These are phyloP conservation scores for Chromoteleia sp. DNA, from an alignment of 2,888 invertebrate genomes.

Conservation along the genomic window DNA sequence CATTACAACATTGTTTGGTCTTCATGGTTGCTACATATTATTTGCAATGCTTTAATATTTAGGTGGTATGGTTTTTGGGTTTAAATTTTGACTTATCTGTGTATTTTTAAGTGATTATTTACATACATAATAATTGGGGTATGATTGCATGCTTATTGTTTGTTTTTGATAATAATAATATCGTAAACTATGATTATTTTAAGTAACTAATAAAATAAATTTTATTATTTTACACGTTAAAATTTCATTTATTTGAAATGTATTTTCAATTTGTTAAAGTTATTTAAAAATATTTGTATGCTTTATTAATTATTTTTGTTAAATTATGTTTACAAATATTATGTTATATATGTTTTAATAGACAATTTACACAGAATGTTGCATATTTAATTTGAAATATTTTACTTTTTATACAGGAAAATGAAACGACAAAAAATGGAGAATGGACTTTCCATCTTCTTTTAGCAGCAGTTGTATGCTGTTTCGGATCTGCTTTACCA, in stretches of 20 bases:
- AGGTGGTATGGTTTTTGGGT: conserved; percentile 70
- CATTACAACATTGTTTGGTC: conserved; percentile 71
- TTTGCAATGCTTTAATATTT: conserved; percentile 71
- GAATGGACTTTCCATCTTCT: conserved; percentile 89
- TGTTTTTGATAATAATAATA: no score
- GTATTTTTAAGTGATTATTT: conserved; percentile 4
- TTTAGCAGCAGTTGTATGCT: conserved; percentile 89
- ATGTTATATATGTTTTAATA: no score
- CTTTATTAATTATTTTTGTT: no score
- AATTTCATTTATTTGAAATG: no score
- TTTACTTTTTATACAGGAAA: conserved; percentile 3
- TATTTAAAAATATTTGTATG: no score
- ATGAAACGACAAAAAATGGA: conserved; percentile 72
- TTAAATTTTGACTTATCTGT: conserved; percentile 29
- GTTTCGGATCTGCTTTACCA: conserved; percentile 91
- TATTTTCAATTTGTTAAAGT: no score
- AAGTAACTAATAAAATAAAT: no score
- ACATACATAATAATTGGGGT: conserved; percentile 1
- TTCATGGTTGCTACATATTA: conserved; percentile 70
- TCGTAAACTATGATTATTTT: no score
- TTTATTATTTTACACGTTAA: no score
- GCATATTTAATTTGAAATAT: not conserved
- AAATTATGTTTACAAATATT: no score
- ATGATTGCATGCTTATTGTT: not conserved
- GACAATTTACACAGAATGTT: no score